Percentiles rank a stretch among this genome's conserved stretches.
Evolutionary conservation across 2,113 vertebrate species (phyloP).

Genomic region (Mormyrus lacerda): DNA sequence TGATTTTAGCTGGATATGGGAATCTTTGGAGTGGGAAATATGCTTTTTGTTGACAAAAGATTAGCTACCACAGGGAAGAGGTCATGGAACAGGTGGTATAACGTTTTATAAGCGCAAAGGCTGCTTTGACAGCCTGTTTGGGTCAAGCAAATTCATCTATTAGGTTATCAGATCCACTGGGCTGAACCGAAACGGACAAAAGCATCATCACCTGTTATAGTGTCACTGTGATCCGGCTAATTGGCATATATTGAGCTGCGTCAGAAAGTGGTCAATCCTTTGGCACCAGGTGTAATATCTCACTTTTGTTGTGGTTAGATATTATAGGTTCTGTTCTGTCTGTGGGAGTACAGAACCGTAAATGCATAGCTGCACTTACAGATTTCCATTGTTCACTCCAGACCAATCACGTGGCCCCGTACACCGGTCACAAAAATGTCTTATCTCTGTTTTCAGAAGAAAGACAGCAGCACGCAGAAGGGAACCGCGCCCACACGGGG

Average conservation of each 20-base stretch:
- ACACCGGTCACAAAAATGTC: neutral
- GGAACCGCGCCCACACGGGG: neutral
- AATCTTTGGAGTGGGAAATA: neutral
- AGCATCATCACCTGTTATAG: neutral
- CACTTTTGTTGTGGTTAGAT: neutral
- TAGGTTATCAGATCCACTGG: neutral
- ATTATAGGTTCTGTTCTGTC: neutral
- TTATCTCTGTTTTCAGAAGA: constrained; percentile 12
- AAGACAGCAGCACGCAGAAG: neutral
- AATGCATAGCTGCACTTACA: neutral
- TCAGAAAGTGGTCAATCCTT: neutral
- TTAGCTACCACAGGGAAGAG: neutral
- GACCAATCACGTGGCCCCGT: neutral
- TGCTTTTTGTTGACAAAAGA: neutral
- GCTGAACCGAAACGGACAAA: neutral
- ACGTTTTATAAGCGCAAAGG: neutral
- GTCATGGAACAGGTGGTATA: neutral
- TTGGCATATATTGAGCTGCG: neutral
- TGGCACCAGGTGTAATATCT: neutral
- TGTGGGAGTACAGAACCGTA: neutral
- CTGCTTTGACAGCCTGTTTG: neutral
- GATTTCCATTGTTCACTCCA: neutral
- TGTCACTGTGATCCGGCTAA: neutral
- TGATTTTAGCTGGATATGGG: neutral
- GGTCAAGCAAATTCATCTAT: neutral